Evolutionary conservation across 2,113 vertebrate genomes (phyloP).

Genomic region (Furnarius figulus): DNA sequence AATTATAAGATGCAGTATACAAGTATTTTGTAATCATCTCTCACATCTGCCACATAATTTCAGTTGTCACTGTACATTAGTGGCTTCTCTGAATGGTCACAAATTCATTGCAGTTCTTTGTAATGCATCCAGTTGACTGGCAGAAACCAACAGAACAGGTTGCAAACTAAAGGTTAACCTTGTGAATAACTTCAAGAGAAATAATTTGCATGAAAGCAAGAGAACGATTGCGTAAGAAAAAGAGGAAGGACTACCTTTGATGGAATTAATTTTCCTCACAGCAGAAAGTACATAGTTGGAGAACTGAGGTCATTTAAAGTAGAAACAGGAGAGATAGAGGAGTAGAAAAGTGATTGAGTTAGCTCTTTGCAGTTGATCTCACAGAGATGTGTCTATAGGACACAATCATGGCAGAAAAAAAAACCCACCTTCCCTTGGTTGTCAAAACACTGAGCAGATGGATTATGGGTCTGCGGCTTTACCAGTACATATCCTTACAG

Average conservation of each 20-base stretch:
- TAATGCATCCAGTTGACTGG: not conserved
- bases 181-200: not conserved
- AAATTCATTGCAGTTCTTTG: not conserved
- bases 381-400: not conserved
- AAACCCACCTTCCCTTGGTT: not conserved
- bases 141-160: not conserved
- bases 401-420: not conserved
- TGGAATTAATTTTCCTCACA: not conserved
- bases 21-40: slow-evolving; percentile 14
- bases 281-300: not conserved
- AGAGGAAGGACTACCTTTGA: not conserved
- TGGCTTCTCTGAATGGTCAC: not conserved
- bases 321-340: not conserved
- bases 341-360: not conserved
- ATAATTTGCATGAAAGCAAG: not conserved
- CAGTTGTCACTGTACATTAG: not conserved
- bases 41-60: slow-evolving; percentile 43
- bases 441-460: not conserved
- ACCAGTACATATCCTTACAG: not conserved
- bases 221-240: not conserved
- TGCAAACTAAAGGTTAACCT: not conserved
- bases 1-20: slow-evolving; percentile 12
- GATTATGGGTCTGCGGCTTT: not conserved
- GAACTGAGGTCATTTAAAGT: not conserved
- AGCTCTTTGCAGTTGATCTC: not conserved